Percentiles rank a stretch among this genome's conserved stretches.
Evolutionary conservation across 2,888 invertebrate genomes (phyloP).

Genomic region (Dicyrtomina minuta): DNA sequence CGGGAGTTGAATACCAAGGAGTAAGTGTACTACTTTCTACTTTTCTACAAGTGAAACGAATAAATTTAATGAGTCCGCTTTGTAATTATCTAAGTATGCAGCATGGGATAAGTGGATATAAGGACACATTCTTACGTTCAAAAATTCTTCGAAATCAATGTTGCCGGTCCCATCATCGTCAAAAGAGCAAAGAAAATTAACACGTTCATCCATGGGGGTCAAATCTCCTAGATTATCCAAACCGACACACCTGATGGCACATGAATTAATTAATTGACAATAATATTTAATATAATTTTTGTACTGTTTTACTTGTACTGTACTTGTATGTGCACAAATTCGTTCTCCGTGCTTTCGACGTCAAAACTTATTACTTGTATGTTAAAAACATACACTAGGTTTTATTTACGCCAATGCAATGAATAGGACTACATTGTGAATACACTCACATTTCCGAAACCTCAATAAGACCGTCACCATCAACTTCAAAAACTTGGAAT

Average conservation of each 20-base stretch:
- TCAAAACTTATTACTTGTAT: too few relatives aligned
- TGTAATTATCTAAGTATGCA: too few relatives aligned
- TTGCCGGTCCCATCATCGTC: slow-evolving; percentile 52
- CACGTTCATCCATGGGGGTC: slow-evolving; percentile 43
- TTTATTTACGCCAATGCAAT: too few relatives aligned
- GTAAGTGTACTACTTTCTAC: neutral
- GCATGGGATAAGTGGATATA: too few relatives aligned
- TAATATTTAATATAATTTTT: neutral
- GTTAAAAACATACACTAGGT: too few relatives aligned
- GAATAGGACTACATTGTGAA: neutral
- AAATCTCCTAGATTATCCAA: slow-evolving; percentile 51
- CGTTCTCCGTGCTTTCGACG: too few relatives aligned
- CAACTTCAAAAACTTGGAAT: slow-evolving; percentile 53
- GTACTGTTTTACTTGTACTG: neutral
- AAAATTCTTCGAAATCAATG: slow-evolving; percentile 52
- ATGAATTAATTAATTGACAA: too few relatives aligned
- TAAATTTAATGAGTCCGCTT: too few relatives aligned
- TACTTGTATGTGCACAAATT: neutral
- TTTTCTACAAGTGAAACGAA: too few relatives aligned
- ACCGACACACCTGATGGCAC: slow-evolving; percentile 46
- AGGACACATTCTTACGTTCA: slow-evolving; percentile 43
- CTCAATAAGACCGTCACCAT: slow-evolving; percentile 52
- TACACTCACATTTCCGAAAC: slow-evolving; percentile 49
- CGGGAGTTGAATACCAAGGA: neutral
- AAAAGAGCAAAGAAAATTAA: slow-evolving; percentile 39